Conservation (phyloP, 2,797 vertebrate species). For the Gymnodraco acuticeps region DNA sequence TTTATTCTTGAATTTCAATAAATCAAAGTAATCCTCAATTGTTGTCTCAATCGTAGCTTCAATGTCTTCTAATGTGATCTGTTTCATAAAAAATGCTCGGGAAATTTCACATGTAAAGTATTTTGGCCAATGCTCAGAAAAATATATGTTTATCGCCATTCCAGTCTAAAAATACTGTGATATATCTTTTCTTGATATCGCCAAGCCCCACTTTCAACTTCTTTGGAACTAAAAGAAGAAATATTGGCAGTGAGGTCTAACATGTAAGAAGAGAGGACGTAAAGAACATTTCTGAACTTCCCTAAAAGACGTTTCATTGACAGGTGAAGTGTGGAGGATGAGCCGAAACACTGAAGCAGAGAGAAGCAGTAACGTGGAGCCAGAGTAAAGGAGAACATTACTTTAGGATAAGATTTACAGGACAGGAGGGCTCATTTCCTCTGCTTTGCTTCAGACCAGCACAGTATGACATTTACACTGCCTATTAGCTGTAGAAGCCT, state of each 20-base stretch:
- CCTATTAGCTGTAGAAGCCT: slow-evolving; percentile 23
- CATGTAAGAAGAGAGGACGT: not conserved
- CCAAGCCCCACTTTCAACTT: not conserved
- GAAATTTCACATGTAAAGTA: no score
- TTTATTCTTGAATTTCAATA: no score
- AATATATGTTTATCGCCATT: no score
- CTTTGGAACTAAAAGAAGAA: not conserved
- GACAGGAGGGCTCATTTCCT: slow-evolving; percentile 13
- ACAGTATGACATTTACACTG: not conserved
- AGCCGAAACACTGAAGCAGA: slow-evolving; percentile 3
- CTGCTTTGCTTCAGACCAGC: slow-evolving; percentile 20
- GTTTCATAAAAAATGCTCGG: no score
- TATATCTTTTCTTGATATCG: no score
- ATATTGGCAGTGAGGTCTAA: not conserved
- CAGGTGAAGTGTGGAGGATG: slow-evolving; percentile 19
- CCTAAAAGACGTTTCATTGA: slow-evolving; percentile 2
- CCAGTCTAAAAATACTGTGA: no score
- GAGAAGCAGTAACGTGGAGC: not conserved
- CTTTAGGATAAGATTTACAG: not conserved
- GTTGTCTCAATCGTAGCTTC: no score
- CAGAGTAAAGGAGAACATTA: slow-evolving; percentile 6
- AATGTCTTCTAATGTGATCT: no score
- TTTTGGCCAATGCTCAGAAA: no score
- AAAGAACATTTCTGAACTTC: not conserved
- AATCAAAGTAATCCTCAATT: no score